Base-by-base conservation (phyloP, 2,888 invertebrate genomes). In the Furcula furcula region DNA sequence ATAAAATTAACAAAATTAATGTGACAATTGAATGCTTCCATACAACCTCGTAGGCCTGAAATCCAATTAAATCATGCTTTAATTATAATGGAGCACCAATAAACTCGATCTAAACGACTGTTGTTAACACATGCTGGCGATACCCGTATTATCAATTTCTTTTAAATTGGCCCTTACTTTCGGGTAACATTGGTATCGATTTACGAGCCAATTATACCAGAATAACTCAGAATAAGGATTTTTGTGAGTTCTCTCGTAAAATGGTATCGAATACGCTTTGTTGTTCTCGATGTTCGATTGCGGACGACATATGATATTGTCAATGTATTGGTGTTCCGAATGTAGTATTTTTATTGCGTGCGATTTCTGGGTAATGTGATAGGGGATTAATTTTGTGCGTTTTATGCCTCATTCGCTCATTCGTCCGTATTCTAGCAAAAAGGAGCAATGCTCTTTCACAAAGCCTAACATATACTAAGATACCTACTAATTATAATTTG, bases 121-220 rank as follows among this genome's bases (percentile, higher is more conserved):
- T n/a, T n/a, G n/a, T 61, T 59, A 56, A 54, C 56, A 65, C 59
- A 60, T 47, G 48, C 52, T 55, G 44, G 53, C 62, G 58, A 61
- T 65, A 65, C 73, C 77, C 81, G 68, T 55, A 67, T 74, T 76
- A 67, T 70, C 69, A 72, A 75, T 78, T 75, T 70, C 69, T 71
- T 72, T 74, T 73, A 78, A 79, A 82, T 79, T 73, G 76, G 67
- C 72, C 70, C 72, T 76, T 76, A 76, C 74, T 73, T 79, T 76
- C 71, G 53, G 46, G 58, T 65, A 67, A 70, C 82, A 76, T 75
- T 75, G 65, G 66, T 72, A 73, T 76, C 74, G 76, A 76, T 82
- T 80, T 78, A 78, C 72, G 74, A 72, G 60, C 75, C 84, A 84
- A 85, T 85, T 81, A 78, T 75, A 73, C 54, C 47, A 65, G 29